Evolutionary conservation across 2,888 invertebrate genomes (phyloP).

Genomic region (Artemia sinica): DNA sequence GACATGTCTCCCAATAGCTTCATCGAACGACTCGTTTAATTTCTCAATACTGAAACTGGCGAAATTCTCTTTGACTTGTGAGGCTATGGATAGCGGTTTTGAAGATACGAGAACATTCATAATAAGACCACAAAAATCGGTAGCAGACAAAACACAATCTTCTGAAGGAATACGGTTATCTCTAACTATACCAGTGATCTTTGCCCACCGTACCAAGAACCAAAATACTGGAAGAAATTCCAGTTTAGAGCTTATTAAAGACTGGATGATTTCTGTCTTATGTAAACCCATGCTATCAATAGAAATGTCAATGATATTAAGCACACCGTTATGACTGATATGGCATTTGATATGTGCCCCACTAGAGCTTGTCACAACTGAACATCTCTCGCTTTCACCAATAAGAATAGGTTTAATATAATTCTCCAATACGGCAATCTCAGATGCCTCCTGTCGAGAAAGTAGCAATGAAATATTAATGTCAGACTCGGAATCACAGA

Average conservation of each 20-base stretch:
- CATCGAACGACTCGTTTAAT: background rate
- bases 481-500: constrained; percentile 15
- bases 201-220: constrained; percentile 16
- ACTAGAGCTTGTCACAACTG: background rate
- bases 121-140: constrained; percentile 15
- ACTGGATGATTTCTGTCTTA: constrained; percentile 14
- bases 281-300: background rate
- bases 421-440: background rate
- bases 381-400: background rate
- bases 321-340: background rate
- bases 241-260: background rate
- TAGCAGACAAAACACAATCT: background rate
- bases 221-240: constrained; percentile 3
- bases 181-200: constrained; percentile 1
- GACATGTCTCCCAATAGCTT: background rate
- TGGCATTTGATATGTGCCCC: constrained; percentile 1
- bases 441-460: background rate
- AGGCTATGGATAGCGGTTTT: background rate
- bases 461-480: background rate
- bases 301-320: constrained; percentile 4
- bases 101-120: background rate
- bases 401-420: background rate
- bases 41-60: background rate
- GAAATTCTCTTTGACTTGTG: background rate
- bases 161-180: constrained; percentile 15